These are phyloP conservation scores for Agonopterix arenella DNA, from an alignment of 2,888 invertebrate species.

Conservation along the genomic window DNA sequence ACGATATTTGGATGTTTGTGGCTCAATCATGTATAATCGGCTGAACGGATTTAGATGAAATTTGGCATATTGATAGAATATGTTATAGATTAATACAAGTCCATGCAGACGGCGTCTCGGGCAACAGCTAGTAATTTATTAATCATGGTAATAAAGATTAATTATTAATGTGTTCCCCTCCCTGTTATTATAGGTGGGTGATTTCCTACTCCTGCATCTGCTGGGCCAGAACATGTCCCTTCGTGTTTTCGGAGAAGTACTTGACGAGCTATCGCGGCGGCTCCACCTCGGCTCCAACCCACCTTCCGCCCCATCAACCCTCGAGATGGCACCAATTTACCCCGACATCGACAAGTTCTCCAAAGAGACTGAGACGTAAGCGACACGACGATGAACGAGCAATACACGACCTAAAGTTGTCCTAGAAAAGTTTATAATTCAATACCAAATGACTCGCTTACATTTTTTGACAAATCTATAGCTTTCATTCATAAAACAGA, in stretches of 20 bases:
- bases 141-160: no score
- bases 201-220: slow-evolving; percentile 89
- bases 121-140: no score
- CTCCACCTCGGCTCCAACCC: slow-evolving; percentile 84
- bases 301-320: slow-evolving; percentile 90
- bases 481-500: slow-evolving; percentile 1
- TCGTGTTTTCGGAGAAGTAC: slow-evolving; percentile 86
- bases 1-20: no score
- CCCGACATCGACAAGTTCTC: slow-evolving; percentile 86
- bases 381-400: slow-evolving; percentile 7
- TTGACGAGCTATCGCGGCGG: slow-evolving; percentile 85
- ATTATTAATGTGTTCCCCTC: neutral
- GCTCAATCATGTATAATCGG: no score
- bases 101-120: no score
- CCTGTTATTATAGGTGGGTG: slow-evolving; percentile 82
- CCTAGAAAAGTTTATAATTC: neutral
- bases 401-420: slow-evolving; percentile 3
- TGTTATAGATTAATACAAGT: no score
- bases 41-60: no score
- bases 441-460: slow-evolving; percentile 15
- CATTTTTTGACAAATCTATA: slow-evolving; percentile 17
- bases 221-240: slow-evolving; percentile 92
- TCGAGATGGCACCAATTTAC: slow-evolving; percentile 92
- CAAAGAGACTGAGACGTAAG: slow-evolving; percentile 90
- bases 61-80: no score